These are phyloP conservation scores for Litocranius walleri DNA, from an alignment of 2,113 vertebrate species.

Conservation along the genomic window DNA sequence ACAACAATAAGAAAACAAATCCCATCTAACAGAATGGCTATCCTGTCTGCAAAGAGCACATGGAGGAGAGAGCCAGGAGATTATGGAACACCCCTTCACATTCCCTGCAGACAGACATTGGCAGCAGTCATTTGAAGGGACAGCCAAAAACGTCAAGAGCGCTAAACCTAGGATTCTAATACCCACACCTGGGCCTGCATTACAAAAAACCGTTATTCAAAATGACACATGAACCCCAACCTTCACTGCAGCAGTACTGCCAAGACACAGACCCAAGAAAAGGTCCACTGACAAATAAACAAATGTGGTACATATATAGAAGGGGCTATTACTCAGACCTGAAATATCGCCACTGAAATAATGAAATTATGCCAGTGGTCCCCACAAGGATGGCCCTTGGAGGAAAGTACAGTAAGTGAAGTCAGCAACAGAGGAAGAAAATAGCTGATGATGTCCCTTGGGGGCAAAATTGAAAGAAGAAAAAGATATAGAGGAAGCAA, in stretches of 20 bases:
- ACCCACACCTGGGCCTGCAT: background rate
- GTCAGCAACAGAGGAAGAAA: background rate
- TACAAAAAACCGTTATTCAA: background rate
- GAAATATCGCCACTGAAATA: background rate
- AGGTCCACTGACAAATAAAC: background rate
- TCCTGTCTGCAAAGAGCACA: background rate
- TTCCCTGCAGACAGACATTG: background rate
- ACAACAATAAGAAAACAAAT: background rate
- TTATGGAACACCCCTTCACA: background rate
- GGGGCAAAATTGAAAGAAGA: background rate
- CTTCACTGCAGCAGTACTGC: background rate
- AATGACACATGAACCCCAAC: background rate
- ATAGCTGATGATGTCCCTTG: background rate
- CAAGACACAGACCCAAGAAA: background rate
- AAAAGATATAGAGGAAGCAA: background rate
- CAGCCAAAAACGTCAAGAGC: background rate
- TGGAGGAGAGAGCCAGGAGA: background rate
- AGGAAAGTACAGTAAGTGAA: background rate
- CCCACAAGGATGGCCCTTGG: background rate
- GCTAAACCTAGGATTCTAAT: background rate
- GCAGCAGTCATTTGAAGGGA: background rate
- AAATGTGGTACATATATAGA: background rate
- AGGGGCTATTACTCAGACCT: background rate
- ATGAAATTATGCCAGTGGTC: background rate
- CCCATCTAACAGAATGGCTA: background rate